A percentile compares a stretch with the other conserved stretches of the same genome.
These are phyloP conservation scores for Siniperca undulata DNA, from an alignment of 2,797 vertebrate species.

Conservation along the genomic window DNA sequence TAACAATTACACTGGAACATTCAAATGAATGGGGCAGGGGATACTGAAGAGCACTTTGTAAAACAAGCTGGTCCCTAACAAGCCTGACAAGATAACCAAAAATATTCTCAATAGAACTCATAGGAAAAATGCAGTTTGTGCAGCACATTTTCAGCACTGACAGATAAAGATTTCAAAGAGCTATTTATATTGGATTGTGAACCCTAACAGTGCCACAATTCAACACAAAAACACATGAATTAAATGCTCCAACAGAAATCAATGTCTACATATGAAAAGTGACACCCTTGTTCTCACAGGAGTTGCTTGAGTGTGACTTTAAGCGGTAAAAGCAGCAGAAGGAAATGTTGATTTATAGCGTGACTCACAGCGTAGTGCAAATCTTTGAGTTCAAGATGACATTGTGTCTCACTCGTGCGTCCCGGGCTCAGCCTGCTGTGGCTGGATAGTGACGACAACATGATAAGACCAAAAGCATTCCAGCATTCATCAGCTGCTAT, in stretches of 20 bases:
- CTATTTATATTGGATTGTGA: slow-evolving; percentile 1
- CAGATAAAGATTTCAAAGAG: slow-evolving; percentile 26
- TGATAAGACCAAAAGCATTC: slow-evolving; percentile 79
- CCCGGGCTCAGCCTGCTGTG: slow-evolving; percentile 37
- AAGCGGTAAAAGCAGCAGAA: slow-evolving; percentile 17
- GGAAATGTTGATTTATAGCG: slow-evolving; percentile 42
- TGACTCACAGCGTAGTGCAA: slow-evolving; percentile 22
- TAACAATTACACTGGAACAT: slow-evolving; percentile 45
- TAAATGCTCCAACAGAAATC: slow-evolving; percentile 15
- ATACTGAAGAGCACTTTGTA: slow-evolving; percentile 25
- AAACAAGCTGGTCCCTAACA: slow-evolving; percentile 19
- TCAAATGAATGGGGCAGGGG: slow-evolving; percentile 29
- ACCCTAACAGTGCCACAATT: slow-evolving; percentile 1
- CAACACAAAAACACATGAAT: slow-evolving; percentile 29
- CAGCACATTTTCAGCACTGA: slow-evolving; percentile 17
- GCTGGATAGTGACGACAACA: slow-evolving; percentile 58
- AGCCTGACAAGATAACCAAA: slow-evolving; percentile 27
- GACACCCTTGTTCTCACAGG: slow-evolving; percentile 20
- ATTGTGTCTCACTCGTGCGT: slow-evolving; percentile 41
- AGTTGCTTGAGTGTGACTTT: slow-evolving; percentile 32
- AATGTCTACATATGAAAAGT: slow-evolving; percentile 23
- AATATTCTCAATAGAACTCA: slow-evolving; percentile 16
- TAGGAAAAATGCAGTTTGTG: slow-evolving; percentile 27
- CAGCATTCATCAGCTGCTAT: slow-evolving; percentile 63
- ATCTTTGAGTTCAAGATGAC: slow-evolving; percentile 44